A percentile compares a stretch with the other conserved stretches of the same genome.
Conservation (phyloP, 2,888 invertebrate species). For the Caenorhabditis japonica region DNA sequence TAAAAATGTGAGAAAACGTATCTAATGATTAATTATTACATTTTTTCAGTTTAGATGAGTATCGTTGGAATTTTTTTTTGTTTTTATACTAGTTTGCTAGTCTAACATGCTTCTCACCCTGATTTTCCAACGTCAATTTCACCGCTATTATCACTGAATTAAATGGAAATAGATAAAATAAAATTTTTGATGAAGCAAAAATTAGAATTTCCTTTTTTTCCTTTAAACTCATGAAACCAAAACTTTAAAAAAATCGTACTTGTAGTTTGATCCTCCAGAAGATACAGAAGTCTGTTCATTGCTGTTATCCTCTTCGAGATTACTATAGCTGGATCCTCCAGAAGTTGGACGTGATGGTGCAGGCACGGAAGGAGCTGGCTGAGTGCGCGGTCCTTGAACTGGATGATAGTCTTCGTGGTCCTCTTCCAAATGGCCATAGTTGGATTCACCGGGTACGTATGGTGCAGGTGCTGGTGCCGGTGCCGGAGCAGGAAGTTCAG, state of each 20-base stretch:
- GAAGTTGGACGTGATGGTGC: constrained; percentile 10
- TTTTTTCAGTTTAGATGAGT: no score
- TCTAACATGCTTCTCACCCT: constrained; percentile 46
- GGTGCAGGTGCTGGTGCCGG: constrained; percentile 12
- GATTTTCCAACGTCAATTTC: constrained; percentile 31
- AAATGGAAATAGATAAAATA: constrained; percentile 1
- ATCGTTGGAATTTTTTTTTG: no score
- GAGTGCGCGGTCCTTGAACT: constrained; percentile 15
- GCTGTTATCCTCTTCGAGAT: constrained; percentile 32
- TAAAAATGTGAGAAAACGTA: constrained; percentile 6
- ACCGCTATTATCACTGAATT: constrained; percentile 21
- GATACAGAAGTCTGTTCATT: constrained; percentile 3
- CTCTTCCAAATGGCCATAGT: constrained; percentile 35
- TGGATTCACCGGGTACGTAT: constrained; percentile 33
- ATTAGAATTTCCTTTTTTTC: no score
- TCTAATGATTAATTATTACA: no score
- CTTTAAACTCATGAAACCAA: not conserved
- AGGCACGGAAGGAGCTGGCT: constrained; percentile 1
- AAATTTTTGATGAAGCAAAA: not conserved
- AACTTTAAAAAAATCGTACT: constrained; percentile 12
- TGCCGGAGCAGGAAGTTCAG: constrained; percentile 21
- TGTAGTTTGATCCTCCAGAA: constrained; percentile 12
- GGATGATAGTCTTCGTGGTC: constrained; percentile 34
- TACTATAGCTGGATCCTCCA: constrained; percentile 35
- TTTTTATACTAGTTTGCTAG: no score